Percentiles rank a stretch among this genome's conserved stretches.
These are phyloP conservation scores for Baccha elongata DNA, from an alignment of 2,888 invertebrate species.

Conservation along the genomic window DNA sequence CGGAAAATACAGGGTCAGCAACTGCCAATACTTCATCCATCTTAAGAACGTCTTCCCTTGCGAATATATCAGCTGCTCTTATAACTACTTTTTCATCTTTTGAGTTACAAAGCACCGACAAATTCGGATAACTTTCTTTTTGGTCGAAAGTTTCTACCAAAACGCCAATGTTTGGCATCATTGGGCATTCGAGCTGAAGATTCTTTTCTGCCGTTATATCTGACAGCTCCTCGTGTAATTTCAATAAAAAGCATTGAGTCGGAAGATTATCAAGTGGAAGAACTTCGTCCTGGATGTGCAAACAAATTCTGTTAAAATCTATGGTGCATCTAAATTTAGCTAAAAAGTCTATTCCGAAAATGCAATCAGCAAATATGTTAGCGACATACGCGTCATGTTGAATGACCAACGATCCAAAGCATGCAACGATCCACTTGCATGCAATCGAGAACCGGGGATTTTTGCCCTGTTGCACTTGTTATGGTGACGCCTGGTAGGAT, in stretches of 20 bases:
- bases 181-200: neutral
- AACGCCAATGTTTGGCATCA: neutral
- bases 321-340: neutral
- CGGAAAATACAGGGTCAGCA: no score
- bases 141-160: neutral
- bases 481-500: neutral
- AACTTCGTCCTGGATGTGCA: neutral
- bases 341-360: constrained; percentile 8
- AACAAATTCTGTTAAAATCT: neutral
- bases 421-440: neutral
- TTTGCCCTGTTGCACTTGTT: constrained; percentile 2
- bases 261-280: no score
- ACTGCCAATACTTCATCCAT: no score
- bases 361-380: neutral
- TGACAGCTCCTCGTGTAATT: neutral
- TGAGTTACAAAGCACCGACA: neutral
- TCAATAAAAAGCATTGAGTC: no score
- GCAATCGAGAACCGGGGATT: constrained; percentile 2
- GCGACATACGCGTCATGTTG: neutral
- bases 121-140: neutral
- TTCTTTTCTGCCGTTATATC: neutral
- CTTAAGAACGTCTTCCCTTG: neutral
- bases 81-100: neutral
- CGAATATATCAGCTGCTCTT: neutral
- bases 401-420: neutral